Conservation (phyloP, 2,113 vertebrate species). For the Neolamprologus modestus region DNA sequence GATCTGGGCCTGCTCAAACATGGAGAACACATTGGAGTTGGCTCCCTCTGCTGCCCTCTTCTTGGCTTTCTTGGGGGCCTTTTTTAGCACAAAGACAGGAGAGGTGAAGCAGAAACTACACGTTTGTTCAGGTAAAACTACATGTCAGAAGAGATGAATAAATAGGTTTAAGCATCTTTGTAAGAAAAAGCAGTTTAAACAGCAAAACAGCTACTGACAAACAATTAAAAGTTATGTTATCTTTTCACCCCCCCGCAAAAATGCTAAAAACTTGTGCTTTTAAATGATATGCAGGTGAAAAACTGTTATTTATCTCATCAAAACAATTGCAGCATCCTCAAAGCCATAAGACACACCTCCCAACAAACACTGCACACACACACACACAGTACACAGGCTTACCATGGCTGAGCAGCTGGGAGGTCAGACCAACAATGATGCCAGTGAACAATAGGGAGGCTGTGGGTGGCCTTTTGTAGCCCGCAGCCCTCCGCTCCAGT, state of each 20-base stretch:
- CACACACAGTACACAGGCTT: slow-evolving; percentile 54
- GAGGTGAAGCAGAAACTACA: not conserved
- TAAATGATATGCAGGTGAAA: not conserved
- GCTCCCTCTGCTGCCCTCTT: slow-evolving; percentile 85
- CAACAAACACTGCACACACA: not conserved
- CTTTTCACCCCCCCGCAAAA: not conserved
- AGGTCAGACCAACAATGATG: slow-evolving; percentile 23
- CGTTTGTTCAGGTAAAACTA: not conserved
- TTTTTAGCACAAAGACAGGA: not conserved
- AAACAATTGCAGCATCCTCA: not conserved
- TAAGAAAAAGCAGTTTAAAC: not conserved
- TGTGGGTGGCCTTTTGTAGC: slow-evolving; percentile 67
- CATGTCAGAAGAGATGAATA: not conserved
- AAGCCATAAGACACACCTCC: not conserved
- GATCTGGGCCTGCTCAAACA: slow-evolving; percentile 97
- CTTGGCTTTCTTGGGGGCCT: slow-evolving; percentile 97
- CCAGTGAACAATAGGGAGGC: slow-evolving; percentile 60
- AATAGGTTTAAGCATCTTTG: not conserved
- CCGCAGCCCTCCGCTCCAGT: slow-evolving; percentile 28
- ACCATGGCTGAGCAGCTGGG: slow-evolving; percentile 77
- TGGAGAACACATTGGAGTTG: slow-evolving; percentile 97
- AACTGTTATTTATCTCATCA: not conserved
- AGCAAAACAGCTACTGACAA: not conserved
- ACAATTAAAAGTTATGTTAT: not conserved
- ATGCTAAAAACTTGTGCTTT: not conserved